These are phyloP conservation scores for Adelphocoris suturalis DNA, from an alignment of 2,888 invertebrate genomes.

Conservation along the genomic window DNA sequence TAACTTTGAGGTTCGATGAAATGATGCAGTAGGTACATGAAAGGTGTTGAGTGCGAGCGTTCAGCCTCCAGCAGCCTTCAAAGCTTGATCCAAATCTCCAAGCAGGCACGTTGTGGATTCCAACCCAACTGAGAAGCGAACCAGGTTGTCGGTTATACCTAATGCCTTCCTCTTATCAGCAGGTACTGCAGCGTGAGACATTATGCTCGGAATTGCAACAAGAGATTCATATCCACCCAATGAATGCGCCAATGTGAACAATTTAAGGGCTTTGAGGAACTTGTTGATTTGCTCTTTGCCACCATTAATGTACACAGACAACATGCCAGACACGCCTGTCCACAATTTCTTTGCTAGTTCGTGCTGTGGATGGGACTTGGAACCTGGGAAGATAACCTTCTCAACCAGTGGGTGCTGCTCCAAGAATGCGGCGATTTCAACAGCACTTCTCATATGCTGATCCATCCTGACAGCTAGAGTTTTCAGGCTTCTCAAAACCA, in stretches of 20 bases:
- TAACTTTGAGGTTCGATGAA: not conserved
- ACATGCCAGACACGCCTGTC: conserved; percentile 93
- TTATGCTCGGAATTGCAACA: conserved; percentile 94
- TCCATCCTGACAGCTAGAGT: conserved; percentile 95
- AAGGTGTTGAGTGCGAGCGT: not conserved
- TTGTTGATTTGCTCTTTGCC: conserved; percentile 85
- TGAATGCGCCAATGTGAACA: conserved; percentile 94
- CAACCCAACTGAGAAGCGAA: conserved; percentile 93
- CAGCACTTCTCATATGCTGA: conserved; percentile 89
- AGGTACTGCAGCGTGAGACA: conserved; percentile 97
- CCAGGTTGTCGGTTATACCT: conserved; percentile 90
- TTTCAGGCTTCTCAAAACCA: conserved; percentile 95
- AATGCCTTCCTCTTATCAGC: conserved; percentile 85
- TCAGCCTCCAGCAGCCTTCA: not conserved
- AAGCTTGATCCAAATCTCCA: conserved; percentile 89
- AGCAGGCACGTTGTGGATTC: conserved; percentile 93
- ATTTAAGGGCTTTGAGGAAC: conserved; percentile 87
- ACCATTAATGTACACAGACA: conserved; percentile 92
- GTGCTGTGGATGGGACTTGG: conserved; percentile 93
- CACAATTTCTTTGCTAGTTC: conserved; percentile 88
- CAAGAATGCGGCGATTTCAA: conserved; percentile 89
- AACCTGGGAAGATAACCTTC: conserved; percentile 90
- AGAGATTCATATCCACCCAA: conserved; percentile 97
- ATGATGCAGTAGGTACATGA: not conserved
- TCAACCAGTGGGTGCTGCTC: conserved; percentile 88